These are phyloP conservation scores for Larimichthys polyactis DNA, from an alignment of 2,113 vertebrate genomes.

Conservation along the genomic window DNA sequence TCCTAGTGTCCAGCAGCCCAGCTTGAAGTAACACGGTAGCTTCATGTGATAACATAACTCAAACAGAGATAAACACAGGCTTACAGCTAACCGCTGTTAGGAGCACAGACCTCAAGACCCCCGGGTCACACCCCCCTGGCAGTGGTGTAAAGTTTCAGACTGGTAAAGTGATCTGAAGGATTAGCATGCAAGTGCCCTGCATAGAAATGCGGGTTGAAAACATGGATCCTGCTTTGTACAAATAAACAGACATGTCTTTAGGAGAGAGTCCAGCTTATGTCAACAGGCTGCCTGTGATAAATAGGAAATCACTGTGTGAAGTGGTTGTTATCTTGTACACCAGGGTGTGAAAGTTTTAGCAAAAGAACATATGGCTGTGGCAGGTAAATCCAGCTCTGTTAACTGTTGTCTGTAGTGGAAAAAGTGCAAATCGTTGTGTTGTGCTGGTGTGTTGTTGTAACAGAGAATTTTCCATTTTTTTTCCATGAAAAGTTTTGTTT, in stretches of 20 bases:
- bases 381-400: neutral
- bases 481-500: neutral
- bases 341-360: slow-evolving; percentile 19
- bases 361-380: neutral
- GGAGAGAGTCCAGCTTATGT: slow-evolving; percentile 36
- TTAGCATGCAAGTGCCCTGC: slow-evolving; percentile 31
- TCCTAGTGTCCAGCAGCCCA: slow-evolving; percentile 3
- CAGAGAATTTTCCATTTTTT: no score
- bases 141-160: slow-evolving; percentile 71
- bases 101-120: slow-evolving; percentile 53
- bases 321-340: slow-evolving; percentile 27
- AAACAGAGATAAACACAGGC: slow-evolving; percentile 73
- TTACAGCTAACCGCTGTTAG: slow-evolving; percentile 65
- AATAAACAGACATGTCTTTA: slow-evolving; percentile 66
- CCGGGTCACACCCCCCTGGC: slow-evolving; percentile 26
- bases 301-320: slow-evolving; percentile 24
- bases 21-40: slow-evolving; percentile 58
- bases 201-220: slow-evolving; percentile 60
- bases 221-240: slow-evolving; percentile 62
- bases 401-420: neutral
- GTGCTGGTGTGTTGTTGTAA: no score
- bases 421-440: neutral
- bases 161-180: slow-evolving; percentile 71
- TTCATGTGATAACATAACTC: slow-evolving; percentile 43
- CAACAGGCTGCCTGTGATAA: slow-evolving; percentile 13